A percentile compares a stretch with the other conserved stretches of the same genome.
These are phyloP conservation scores for Eristalis pertinax DNA, from an alignment of 2,888 invertebrate species.

Conservation along the genomic window DNA sequence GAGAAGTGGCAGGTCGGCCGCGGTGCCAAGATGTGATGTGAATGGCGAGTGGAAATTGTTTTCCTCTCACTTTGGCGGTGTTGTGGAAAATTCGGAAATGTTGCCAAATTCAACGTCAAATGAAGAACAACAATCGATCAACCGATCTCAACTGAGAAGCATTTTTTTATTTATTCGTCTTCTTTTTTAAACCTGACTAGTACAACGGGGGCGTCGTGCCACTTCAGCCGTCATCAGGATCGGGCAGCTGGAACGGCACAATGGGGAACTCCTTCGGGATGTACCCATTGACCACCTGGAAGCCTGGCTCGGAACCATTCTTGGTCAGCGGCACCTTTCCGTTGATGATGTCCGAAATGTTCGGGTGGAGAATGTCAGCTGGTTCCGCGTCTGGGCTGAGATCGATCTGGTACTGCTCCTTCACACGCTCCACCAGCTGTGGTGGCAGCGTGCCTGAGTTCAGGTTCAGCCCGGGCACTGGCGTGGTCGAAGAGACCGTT, in stretches of 20 bases:
- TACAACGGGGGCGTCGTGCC: not conserved
- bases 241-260: constrained; percentile 76
- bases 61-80: not conserved
- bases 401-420: constrained; percentile 76
- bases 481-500: not conserved
- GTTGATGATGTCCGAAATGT: constrained; percentile 76
- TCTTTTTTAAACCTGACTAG: not conserved
- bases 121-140: not conserved
- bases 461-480: constrained; percentile 74
- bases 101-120: not conserved
- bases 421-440: constrained; percentile 74
- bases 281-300: constrained; percentile 75
- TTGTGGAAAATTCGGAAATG: not conserved
- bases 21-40: constrained; percentile 21
- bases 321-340: constrained; percentile 74
- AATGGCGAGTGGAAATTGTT: not conserved
- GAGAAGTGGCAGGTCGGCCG: constrained; percentile 21
- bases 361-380: constrained; percentile 75
- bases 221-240: not conserved
- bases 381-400: constrained; percentile 75
- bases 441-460: constrained; percentile 75
- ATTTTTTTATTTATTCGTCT: not conserved
- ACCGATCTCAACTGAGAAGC: no score
- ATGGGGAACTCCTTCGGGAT: constrained; percentile 78
- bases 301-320: constrained; percentile 67